Evolutionary conservation across 2,888 invertebrate genomes (phyloP).

Genomic region (Cosmorhoe ocellata): DNA sequence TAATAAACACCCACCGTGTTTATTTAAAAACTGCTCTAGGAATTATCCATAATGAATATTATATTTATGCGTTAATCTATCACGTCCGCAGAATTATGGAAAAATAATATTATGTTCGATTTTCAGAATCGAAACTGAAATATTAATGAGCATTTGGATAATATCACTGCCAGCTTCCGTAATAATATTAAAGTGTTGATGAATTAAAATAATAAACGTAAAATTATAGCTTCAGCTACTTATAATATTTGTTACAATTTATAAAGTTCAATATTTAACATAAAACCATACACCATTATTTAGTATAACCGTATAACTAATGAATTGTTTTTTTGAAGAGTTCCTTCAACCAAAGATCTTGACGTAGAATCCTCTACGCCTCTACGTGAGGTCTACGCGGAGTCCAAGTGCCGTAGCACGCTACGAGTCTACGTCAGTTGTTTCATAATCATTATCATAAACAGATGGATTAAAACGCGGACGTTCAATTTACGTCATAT

Average conservation of each 20-base stretch:
- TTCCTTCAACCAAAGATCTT: neutral
- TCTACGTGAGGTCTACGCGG: constrained; percentile 28
- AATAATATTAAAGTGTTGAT: constrained; percentile 16
- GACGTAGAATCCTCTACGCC: constrained; percentile 5
- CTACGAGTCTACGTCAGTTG: constrained; percentile 18
- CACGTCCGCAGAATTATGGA: constrained; percentile 3
- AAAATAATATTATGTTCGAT: constrained; percentile 21
- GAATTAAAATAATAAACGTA: constrained; percentile 24
- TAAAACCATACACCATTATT: too few relatives aligned
- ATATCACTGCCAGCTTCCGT: constrained; percentile 25
- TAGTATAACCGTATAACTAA: neutral
- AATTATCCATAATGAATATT: too few relatives aligned
- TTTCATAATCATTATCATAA: constrained; percentile 21
- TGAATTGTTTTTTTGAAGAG: too few relatives aligned
- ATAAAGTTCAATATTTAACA: constrained; percentile 10
- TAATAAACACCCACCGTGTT: neutral
- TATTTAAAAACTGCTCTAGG: neutral
- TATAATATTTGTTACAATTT: constrained; percentile 5
- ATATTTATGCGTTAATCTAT: neutral
- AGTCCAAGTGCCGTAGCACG: constrained; percentile 21
- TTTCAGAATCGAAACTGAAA: constrained; percentile 8
- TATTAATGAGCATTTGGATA: constrained; percentile 21
- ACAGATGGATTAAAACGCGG: constrained; percentile 17
- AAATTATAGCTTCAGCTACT: constrained; percentile 10
- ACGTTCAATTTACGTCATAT: constrained; percentile 23